Evolutionary conservation across 2,113 vertebrate species (phyloP), one percentile per base, ranked within the genome.

Genomic region (Aplodontia rufa): DNA sequence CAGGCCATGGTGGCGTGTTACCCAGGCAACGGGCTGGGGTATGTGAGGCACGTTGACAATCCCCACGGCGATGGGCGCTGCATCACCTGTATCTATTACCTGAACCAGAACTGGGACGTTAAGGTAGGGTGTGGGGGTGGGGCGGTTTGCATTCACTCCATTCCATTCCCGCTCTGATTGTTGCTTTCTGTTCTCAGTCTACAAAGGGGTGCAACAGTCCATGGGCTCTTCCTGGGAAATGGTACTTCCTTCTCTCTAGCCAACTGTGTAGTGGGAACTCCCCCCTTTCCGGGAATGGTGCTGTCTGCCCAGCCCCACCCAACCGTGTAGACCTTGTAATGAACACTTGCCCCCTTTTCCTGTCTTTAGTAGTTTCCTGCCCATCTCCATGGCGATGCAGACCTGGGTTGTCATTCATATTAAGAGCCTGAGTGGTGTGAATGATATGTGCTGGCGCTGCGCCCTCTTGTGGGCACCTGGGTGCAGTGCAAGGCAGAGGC

Each of bases 1-100:
- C 95, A 99, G 99, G 99, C 99, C 32, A 99, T 99, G 99, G 99
- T 99, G 96, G 99, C 99, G 19, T 99, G 99, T 98, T 99, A 99
- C 96, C 99, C 99, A 51, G 99, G 99, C 79, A 99, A 99, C 8
- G 99, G 99, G 55, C 98, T 99, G 62, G 99, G 99, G 58, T 99
- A 99, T 14, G 99, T 99, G 95, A 98, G 99, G 90, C 99, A 99
- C 40, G 99, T 99, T 92, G 99, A 99, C 98, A 99, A 99, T 97
- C 99, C 99, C 9, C 99, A 99, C 2, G 98, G 99, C 11, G 99
- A 99, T 9, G 99, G 99, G 47, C 99, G 99, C 97, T 99, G 99
- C 97, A 98, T 99, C 98, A 99, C 99, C 3, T 99, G 99, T 91
- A 99, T 99, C 97, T 99, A 99, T 98, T 99, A 99, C 98, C 99